Evolutionary conservation across 2,797 vertebrate genomes (phyloP), one percentile per base, ranked within the genome.

Genomic region (Coregonus sp.): DNA sequence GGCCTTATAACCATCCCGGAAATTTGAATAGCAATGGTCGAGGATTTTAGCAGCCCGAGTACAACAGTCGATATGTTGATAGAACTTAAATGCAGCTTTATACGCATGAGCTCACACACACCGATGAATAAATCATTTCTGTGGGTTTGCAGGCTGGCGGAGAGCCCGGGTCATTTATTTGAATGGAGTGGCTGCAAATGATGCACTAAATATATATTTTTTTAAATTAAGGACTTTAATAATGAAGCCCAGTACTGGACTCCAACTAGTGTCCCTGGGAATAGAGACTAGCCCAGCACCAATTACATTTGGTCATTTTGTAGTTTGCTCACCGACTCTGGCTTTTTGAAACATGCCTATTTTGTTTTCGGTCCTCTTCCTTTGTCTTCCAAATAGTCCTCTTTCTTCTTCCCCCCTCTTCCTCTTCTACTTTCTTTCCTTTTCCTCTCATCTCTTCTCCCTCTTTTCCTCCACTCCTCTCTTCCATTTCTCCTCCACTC

Each of bases 101-200:
- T 75, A 82, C 79, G 73, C 52, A 54, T 18, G 18, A 15, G 18
- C 52, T 56, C 52, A 56, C 52, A 54, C 52, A 50, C 81, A 75
- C 78, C 77, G 83, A 90, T 88, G 78, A 93, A 93, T 92, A 91
- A 93, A 92, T 93, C 89, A 88, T 90, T 84, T 87, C 84, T 90
- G 20, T 79, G 81, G 84, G 84, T 89, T 88, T 85, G 80, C 90
- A 84, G 79, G 75, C 80, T 52, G 80, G 80, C 18, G 18, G 18
- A 59, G 4, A 82, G 73, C 80, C 75, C 70, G 83, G 89, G 82
- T 90, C 92, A 88, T 94, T 92, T 94, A 86, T 91, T 85, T 84
- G 86, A 92, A 88, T 86, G 77, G 83, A 83, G 76, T 85, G 84
- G 81, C 85, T 87, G 87, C 89, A 91, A 92, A 93, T 87, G 89